Percentiles rank a stretch among this genome's conserved stretches.
These are phyloP conservation scores for Caenorhabditis panamensis DNA, from an alignment of 2,888 invertebrate species.

Conservation along the genomic window DNA sequence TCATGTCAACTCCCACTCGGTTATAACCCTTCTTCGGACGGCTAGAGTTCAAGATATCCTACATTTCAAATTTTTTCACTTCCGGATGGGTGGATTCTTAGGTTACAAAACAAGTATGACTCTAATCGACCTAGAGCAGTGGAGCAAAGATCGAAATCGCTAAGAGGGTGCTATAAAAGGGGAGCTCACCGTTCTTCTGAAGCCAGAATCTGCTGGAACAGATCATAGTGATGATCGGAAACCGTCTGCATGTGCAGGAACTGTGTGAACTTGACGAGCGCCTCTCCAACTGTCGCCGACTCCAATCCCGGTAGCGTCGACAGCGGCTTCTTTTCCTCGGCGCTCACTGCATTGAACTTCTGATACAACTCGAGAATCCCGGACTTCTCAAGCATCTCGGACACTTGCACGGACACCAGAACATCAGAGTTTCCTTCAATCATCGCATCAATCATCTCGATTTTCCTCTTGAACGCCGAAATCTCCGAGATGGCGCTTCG, in stretches of 20 bases:
- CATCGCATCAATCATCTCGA: constrained; percentile 59
- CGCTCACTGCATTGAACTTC: constrained; percentile 37
- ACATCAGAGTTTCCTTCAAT: constrained; percentile 58
- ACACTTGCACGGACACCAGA: constrained; percentile 42
- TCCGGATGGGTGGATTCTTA: no score
- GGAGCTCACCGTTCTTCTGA: constrained; percentile 36
- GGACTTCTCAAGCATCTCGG: constrained; percentile 48
- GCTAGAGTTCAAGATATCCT: no score
- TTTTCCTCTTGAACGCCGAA: constrained; percentile 31
- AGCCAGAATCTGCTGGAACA: constrained; percentile 37
- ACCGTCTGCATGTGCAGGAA: constrained; percentile 37
- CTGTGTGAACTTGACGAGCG: constrained; percentile 44
- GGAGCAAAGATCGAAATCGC: no score
- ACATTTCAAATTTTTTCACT: no score
- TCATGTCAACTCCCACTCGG: no score
- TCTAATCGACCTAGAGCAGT: no score
- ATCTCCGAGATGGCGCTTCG: constrained; percentile 47
- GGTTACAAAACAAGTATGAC: no score
- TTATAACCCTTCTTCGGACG: no score
- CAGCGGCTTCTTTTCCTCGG: constrained; percentile 29
- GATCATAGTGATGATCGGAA: constrained; percentile 22
- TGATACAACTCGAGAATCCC: constrained; percentile 57
- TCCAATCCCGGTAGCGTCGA: constrained; percentile 44
- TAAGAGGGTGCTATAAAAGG: no score
- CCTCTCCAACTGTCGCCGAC: constrained; percentile 14